Evolutionary conservation across 2,888 invertebrate species (phyloP).

Genomic region (Andrena flavipes): DNA sequence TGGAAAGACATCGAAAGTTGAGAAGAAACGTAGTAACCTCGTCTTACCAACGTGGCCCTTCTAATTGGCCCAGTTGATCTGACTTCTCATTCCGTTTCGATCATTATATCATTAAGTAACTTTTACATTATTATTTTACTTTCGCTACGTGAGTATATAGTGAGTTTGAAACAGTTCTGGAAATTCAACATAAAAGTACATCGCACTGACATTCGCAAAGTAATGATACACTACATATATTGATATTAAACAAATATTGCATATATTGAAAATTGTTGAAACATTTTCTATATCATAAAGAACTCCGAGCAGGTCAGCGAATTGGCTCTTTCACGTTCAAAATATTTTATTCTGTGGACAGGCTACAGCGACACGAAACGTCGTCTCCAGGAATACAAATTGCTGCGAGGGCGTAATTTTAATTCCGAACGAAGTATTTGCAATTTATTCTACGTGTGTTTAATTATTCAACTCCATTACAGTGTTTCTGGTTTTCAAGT

Average conservation of each 20-base stretch:
- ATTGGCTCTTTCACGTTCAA: not conserved
- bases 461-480: conserved; percentile 41
- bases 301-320: not conserved
- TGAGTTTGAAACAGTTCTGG: too few species aligned
- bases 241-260: not conserved
- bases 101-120: not conserved
- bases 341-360: conserved; percentile 22
- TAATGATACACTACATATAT: not conserved
- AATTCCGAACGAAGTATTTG: conserved; percentile 38
- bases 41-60: too few species aligned
- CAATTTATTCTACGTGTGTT: conserved; percentile 27
- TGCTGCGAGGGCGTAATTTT: conserved; percentile 33
- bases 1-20: not conserved
- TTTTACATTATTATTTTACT: not conserved
- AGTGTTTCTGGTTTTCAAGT: conserved; percentile 9
- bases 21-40: too few species aligned
- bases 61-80: not conserved
- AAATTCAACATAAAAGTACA: not conserved
- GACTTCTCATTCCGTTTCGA: not conserved
- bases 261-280: not conserved
- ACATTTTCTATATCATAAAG: not conserved
- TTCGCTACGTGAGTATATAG: too few species aligned
- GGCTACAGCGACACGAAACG: not conserved
- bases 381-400: conserved; percentile 18
- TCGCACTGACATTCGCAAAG: not conserved